Percentiles rank a stretch among this genome's conserved stretches.
Conservation (phyloP, 1,140 invertebrate genomes). For the Bombus turneri region DNA sequence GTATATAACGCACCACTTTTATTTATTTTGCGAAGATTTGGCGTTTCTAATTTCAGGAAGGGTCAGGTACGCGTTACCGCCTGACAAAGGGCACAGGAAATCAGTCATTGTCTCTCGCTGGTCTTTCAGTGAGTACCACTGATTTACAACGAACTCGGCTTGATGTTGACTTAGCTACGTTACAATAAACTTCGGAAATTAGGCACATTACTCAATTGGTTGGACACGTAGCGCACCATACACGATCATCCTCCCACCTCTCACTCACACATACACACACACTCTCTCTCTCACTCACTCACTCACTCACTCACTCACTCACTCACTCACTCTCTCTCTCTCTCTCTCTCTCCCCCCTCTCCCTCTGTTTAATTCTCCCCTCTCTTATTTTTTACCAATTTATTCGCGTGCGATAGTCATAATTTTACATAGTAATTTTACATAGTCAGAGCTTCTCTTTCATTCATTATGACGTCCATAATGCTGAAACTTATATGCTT, state of each 20-base stretch:
- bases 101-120: slow-evolving; percentile 23
- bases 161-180: slow-evolving; percentile 36
- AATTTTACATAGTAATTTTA: background rate
- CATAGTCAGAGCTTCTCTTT: background rate
- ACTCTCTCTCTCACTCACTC: no score
- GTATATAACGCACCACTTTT: no score
- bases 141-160: slow-evolving; percentile 32
- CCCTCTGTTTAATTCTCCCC: background rate
- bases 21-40: slow-evolving; percentile 18
- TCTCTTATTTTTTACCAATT: background rate
- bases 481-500: background rate
- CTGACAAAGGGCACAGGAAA: slow-evolving; percentile 41
- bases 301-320: no score
- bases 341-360: background rate
- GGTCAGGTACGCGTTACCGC: slow-evolving; percentile 16
- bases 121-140: slow-evolving; percentile 43
- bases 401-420: no score
- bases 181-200: slow-evolving; percentile 50
- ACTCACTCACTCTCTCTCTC: no score
- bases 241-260: background rate
- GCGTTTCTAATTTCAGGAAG: slow-evolving; percentile 42
- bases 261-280: no score
- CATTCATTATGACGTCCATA: background rate
- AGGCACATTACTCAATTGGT: slow-evolving; percentile 40
- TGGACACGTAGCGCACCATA: background rate